These are phyloP conservation scores for Nyctereutes procyonoides DNA, from an alignment of 2,113 vertebrate species.

Conservation along the genomic window DNA sequence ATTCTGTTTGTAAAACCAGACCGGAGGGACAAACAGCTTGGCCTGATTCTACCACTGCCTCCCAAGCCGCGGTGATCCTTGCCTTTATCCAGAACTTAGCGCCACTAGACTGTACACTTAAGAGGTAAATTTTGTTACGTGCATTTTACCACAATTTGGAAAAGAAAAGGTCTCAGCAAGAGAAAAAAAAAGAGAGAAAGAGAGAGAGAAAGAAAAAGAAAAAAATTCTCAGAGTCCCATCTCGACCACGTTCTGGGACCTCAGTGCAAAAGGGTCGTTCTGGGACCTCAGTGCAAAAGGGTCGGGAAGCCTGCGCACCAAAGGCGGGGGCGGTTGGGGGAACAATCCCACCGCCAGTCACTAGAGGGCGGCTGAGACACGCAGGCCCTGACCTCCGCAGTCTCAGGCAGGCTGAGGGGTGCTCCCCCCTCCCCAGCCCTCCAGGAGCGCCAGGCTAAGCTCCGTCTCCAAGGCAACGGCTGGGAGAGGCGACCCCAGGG, in stretches of 20 bases:
- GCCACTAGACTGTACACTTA: not conserved
- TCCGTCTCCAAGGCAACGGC: slow-evolving; percentile 63
- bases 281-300: not conserved
- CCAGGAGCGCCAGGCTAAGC: not conserved
- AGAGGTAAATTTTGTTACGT: not conserved
- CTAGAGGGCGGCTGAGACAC: slow-evolving; percentile 53
- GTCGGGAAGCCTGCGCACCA: not conserved
- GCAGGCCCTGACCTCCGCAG: not conserved
- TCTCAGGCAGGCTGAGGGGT: not conserved
- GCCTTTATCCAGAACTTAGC: not conserved
- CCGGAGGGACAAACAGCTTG: not conserved
- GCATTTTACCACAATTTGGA: not conserved
- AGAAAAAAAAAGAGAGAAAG: not conserved
- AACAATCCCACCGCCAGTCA: not conserved
- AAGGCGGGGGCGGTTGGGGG: accelerated
- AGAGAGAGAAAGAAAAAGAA: not conserved
- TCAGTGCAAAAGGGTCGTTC: not conserved
- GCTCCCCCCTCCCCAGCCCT: not conserved
- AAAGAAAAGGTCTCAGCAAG: not conserved
- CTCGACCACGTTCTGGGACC: not conserved
- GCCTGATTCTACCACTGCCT: not conserved
- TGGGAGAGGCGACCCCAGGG: not conserved
- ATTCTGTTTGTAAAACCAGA: not conserved
- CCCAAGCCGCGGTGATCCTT: not conserved
- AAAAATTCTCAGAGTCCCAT: not conserved